Conservation (phyloP, 1,140 invertebrate genomes). For the Notospermus geniculatus region DNA sequence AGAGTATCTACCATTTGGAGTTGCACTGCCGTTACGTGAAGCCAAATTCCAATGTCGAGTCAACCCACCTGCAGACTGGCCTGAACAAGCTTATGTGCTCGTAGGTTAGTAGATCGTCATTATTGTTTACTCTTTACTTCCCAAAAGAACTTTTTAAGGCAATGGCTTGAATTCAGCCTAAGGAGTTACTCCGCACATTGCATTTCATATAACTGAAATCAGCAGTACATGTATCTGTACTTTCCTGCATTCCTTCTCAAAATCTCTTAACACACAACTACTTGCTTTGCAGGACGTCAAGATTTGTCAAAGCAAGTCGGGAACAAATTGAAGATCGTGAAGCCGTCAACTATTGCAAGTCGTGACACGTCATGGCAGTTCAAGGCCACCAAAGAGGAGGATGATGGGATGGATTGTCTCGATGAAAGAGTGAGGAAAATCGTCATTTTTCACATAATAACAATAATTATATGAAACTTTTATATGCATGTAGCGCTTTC, state of each 20-base stretch:
- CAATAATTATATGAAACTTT: no score
- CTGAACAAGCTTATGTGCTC: slow-evolving; percentile 70
- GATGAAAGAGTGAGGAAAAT: slow-evolving; percentile 62
- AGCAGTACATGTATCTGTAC: no score
- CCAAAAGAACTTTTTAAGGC: no score
- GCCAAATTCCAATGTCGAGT: slow-evolving; percentile 73
- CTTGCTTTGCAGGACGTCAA: slow-evolving; percentile 46
- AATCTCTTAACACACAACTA: neutral
- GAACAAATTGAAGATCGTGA: neutral
- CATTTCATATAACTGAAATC: no score
- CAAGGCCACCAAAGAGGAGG: slow-evolving; percentile 57
- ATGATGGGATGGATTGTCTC: slow-evolving; percentile 69
- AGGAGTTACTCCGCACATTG: no score
- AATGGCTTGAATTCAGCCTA: no score
- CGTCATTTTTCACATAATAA: no score
- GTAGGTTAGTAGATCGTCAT: no score
- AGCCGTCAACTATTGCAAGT: slow-evolving; percentile 6
- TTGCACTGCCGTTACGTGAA: slow-evolving; percentile 73
- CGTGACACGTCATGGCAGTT: slow-evolving; percentile 18
- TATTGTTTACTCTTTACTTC: no score
- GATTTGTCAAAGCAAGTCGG: slow-evolving; percentile 47
- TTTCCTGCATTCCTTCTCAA: no score
- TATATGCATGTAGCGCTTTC: no score
- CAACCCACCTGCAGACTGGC: slow-evolving; percentile 77
- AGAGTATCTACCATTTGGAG: slow-evolving; percentile 70